phyloP scores from a whole-genome alignment of 2,888 invertebrate genomes.

The Cryptus armator region DNA sequence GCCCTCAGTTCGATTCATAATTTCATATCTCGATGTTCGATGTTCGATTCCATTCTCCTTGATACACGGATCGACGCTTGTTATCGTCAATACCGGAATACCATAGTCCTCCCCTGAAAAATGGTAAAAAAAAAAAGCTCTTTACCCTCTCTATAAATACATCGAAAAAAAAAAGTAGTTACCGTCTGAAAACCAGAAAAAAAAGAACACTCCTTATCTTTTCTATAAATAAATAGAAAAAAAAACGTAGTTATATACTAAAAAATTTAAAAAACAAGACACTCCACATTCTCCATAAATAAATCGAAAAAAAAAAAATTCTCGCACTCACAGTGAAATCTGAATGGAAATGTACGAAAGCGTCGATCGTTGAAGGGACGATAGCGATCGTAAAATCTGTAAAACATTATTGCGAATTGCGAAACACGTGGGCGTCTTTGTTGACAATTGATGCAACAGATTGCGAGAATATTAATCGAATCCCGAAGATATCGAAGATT shows the following conservation, averaged over 20 bases:
- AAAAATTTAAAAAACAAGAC: background rate
- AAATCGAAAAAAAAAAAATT: background rate
- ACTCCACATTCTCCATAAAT: background rate
- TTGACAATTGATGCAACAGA: background rate
- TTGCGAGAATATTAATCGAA: background rate
- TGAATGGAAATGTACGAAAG: slow-evolving; percentile 79
- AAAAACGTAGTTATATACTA: background rate
- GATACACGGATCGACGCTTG: slow-evolving; percentile 91
- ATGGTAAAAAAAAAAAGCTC: background rate
- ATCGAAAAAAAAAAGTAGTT: background rate
- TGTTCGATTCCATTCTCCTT: slow-evolving; percentile 92
- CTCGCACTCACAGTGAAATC: slow-evolving; percentile 82
- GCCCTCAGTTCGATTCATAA: slow-evolving; percentile 88
- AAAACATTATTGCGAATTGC: slow-evolving; percentile 78
- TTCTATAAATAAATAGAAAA: background rate
- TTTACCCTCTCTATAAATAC: background rate
- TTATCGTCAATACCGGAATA: slow-evolving; percentile 88
- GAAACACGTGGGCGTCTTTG: slow-evolving; percentile 3
- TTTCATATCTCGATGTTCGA: slow-evolving; percentile 92
- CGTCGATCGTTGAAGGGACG: slow-evolving; percentile 83
- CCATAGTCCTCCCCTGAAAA: slow-evolving; percentile 80
- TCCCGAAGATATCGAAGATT: background rate
- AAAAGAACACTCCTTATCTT: background rate
- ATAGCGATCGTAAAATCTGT: slow-evolving; percentile 84
- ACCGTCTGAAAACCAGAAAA: slow-evolving; percentile 3